Percentiles rank a stretch among this genome's conserved stretches.
Conservation (phyloP, 92 coral and sea anemone species). For the Chrysogorgia sp. region DNA sequence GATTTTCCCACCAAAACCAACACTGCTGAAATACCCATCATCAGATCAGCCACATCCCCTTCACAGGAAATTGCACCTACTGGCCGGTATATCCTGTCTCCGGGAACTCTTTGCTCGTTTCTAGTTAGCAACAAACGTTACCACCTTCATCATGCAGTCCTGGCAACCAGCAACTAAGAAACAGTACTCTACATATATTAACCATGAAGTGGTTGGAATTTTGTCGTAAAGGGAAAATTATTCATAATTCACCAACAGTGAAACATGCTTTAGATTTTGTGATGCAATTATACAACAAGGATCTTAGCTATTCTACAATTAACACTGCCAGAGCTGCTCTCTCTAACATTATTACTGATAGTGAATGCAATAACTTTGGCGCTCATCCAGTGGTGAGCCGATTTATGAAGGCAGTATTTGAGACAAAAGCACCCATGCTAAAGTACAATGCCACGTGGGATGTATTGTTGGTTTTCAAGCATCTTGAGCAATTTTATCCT, state of each 20-base stretch:
- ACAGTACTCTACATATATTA: too few relatives aligned
- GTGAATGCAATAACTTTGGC: constrained; percentile 54
- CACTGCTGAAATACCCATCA: constrained; percentile 46
- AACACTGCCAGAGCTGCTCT: constrained; percentile 70
- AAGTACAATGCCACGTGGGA: constrained; percentile 67
- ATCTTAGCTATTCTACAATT: constrained; percentile 58
- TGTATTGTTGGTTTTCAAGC: constrained; percentile 61
- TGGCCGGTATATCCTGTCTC: constrained; percentile 60
- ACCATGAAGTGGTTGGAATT: constrained; percentile 68
- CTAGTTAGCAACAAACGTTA: constrained; percentile 55
- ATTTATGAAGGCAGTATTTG: constrained; percentile 58
- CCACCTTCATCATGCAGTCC: constrained; percentile 61
- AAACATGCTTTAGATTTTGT: constrained; percentile 51
- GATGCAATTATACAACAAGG: constrained; percentile 56
- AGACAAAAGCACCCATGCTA: constrained; percentile 58
- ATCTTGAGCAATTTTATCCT: constrained; percentile 57
- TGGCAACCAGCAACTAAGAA: constrained; percentile 54
- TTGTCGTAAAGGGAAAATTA: constrained; percentile 35
- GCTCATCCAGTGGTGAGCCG: constrained; percentile 57
- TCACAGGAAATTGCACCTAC: too few relatives aligned
- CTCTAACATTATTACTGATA: constrained; percentile 32
- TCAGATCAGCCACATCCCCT: constrained; percentile 50
- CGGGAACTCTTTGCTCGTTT: constrained; percentile 54
- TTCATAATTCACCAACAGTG: constrained; percentile 56
- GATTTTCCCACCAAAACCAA: constrained; percentile 52